Base-by-base conservation (phyloP, 1,140 invertebrate species). In the Heliothis virescens region DNA sequence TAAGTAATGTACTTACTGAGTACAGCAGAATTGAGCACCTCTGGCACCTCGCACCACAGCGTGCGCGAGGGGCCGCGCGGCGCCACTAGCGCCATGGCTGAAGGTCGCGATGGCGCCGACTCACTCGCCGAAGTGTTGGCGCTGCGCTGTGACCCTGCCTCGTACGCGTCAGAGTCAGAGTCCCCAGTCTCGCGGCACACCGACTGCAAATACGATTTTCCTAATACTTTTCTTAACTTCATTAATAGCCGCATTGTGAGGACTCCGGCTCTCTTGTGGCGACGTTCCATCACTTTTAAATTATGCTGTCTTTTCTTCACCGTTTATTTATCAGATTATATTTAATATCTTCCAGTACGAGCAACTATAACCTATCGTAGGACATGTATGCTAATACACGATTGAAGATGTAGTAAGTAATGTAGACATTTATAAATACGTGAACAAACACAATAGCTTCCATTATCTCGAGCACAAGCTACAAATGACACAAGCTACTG, bases 11-110 rank as follows among this genome's bases (percentile, higher is more conserved):
- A 90, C 96, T 96, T 94, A 97, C 97, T 96, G 79, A 98, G 94
- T 72, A 98, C 96, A 77, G 96, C 95, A 63, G 96, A 97, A 82
- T 96, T 96, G 75, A 97, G 95, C 47, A 99, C 98, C 95, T 98
- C 98, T 0, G 98, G 98, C 75, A 99, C 97, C 94, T 99, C 98
- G 94, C 98, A 98, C 99, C 99, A 99, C 0, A 99, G 95, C 1
- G 98, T 98, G 84, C 98, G 95, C 5, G 96, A 96, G 57, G 97
- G 96, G 2, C 96, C 96, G 65, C 96, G 95, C 67, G 96, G 96
- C 52, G 95, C 95, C 53, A 97, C 95, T 26, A 97, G 94, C 84
- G 97, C 96, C 93, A 97, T 95, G 50, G 96, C 96, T 5, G 96
- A 95, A 3, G 96, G 96, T 16, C 96, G 84, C 26, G 86, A 69